Evolutionary conservation across 2,888 invertebrate species (phyloP), one percentile per base, ranked within the genome.

Genomic region (Pinctada fucata): DNA sequence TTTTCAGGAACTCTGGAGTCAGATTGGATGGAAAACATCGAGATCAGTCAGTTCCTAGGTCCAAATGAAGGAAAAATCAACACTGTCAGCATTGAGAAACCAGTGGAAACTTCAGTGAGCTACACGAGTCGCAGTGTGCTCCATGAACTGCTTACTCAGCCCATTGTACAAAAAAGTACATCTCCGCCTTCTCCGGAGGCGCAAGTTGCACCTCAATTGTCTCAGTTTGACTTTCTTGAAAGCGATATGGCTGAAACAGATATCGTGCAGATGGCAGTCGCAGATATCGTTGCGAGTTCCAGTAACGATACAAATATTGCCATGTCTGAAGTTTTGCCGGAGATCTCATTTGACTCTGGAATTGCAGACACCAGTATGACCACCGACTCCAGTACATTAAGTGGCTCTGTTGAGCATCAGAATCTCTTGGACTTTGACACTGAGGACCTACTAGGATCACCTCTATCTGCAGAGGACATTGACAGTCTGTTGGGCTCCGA

Each of bases 11-110:
- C 84, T 8, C 80, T 88, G 51, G 83, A 85, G 58, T 80, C 81
- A 65, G 87, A 86, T 48, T 90, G 89, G 89, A 89, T 89, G 89
- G 90, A 90, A 65, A 86, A 82, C 48, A 75, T 84, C 4, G 87
- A 87, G 73, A 58, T 90, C 51, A 76, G 80, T 31, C 81, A 85
- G 51, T 81, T 86, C 49, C 77, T 88, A 4, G 85, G 84, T 6
- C 52, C 16, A 31, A 71, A 66, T n/a, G 78, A 73, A 49, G 71
- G 58, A 5, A 52, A 52, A 8, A 10, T 69, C 10, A 63, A 50
- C 45, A 50, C 16, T 4, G 31, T 16, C 5, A 49, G 58, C 63
- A 70, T 16, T 76, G 48, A 51, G 6, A n/a, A 58, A 13, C 63
- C 64, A 16, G 63, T 65, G 50, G 47, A 71, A 47, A 51, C 51